Conservation (phyloP, 2,113 vertebrate genomes). For the Megatriorchis doriae region DNA sequence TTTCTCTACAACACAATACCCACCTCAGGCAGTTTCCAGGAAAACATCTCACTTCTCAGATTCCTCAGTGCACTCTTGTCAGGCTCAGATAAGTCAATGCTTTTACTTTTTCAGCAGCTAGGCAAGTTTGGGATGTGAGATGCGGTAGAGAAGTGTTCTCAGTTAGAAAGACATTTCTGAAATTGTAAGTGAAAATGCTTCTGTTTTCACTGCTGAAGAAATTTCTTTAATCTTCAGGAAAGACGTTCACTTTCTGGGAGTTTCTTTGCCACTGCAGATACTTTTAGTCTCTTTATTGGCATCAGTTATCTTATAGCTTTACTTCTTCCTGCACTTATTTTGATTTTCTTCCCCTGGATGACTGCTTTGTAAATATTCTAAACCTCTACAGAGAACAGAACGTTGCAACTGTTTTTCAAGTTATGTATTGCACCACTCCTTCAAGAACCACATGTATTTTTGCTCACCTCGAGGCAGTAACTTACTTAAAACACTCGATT, state of each 20-base stretch:
- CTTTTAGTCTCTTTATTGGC: neutral
- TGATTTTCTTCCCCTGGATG: neutral
- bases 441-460: neutral
- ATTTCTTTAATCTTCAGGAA: neutral
- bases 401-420: neutral
- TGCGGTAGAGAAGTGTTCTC: neutral
- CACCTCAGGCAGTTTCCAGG: neutral
- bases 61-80: neutral
- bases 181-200: neutral
- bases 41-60: neutral
- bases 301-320: neutral
- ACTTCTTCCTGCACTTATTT: neutral
- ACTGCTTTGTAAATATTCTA: neutral
- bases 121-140: neutral
- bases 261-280: neutral
- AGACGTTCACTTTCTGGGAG: neutral
- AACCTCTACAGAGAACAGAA: neutral
- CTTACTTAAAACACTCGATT: neutral
- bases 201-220: neutral
- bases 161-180: neutral
- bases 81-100: neutral
- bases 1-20: neutral
- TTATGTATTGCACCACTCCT: neutral
- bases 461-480: neutral
- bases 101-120: neutral